These are phyloP conservation scores for Etheostoma nigrum DNA, from an alignment of 2,797 vertebrate species.

Conservation along the genomic window DNA sequence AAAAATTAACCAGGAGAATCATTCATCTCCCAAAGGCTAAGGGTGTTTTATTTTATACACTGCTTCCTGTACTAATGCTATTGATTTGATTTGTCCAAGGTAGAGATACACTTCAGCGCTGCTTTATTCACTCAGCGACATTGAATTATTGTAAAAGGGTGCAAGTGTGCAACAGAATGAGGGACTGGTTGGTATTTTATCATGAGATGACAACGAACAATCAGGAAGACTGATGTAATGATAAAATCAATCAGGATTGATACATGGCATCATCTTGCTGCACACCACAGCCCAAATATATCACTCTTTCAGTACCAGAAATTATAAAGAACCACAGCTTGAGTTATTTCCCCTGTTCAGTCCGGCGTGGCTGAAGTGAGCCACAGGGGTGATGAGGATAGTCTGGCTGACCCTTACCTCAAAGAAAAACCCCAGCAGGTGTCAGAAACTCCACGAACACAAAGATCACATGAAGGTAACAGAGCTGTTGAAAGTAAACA, in stretches of 20 bases:
- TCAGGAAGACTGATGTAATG: conserved; percentile 58
- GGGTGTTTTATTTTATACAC: conserved; percentile 55
- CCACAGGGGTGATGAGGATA: conserved; percentile 56
- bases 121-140: conserved; percentile 45
- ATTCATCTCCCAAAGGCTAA: conserved; percentile 38
- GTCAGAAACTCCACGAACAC: conserved; percentile 62
- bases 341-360: conserved; percentile 37
- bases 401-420: conserved; percentile 63
- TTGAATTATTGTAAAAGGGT: conserved; percentile 34
- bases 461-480: conserved; percentile 57
- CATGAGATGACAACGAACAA: conserved; percentile 47
- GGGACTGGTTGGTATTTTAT: conserved; percentile 40
- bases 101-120: conserved; percentile 44
- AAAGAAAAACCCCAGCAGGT: conserved; percentile 63
- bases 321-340: conserved; percentile 53
- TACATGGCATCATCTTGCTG: conserved; percentile 43
- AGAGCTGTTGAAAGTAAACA: conserved; percentile 75
- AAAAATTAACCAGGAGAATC: conserved; percentile 48
- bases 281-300: conserved; percentile 47
- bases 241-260: conserved; percentile 63
- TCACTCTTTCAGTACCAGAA: conserved; percentile 38
- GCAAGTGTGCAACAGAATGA: not conserved
- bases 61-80: conserved; percentile 58
- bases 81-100: conserved; percentile 61
- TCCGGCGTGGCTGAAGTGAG: conserved; percentile 40